Evolutionary conservation across 2,113 vertebrate species (phyloP), one percentile per base, ranked within the genome.

Genomic region (Eulemur macaco): DNA sequence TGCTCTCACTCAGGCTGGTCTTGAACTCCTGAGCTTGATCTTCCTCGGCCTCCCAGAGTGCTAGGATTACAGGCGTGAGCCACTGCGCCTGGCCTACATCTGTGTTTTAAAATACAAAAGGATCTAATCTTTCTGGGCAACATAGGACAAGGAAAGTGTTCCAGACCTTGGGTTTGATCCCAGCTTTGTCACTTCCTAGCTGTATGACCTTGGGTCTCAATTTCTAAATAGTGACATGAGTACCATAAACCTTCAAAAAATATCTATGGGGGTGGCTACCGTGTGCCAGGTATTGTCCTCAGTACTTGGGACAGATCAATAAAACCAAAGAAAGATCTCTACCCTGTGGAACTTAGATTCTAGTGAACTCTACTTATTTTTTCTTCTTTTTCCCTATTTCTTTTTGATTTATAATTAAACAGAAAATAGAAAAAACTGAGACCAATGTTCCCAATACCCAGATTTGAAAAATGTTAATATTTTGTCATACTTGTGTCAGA

Each of bases 71-170:
- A 54, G 17, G 17, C 17, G 52, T 18, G 52, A 54, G 17, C 52
- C 52, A 54, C 52, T 54, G 52, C 1, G 52, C 17, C 17, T 54
- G 52, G 52, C 52, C 17, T 54, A 18, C 17, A 68, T 63, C 21
- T 94, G 11, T 66, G 60, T 78, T 95, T 96, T 66, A 58, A 29
- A 93, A 86, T 93, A 91, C 9, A 11, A 54, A 77, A 94, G 54
- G 39, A 73, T 71, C 68, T 89, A 66, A 95, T 13, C 47, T 89
- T 90, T 87, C 45, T 69, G 45, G 54, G 56, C 34, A 85, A 88
- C 52, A 77, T 10, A 29, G 18, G 9, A 69, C 21, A 88, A 69
- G 39, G 6, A 54, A 86, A 77, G 15, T 47, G 86, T 54, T 86
- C 54, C 7, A 89, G 60, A 86, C 29, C 45, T 64, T 47, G 9